Evolutionary conservation across 2,797 vertebrate species (phyloP), one percentile per base, ranked within the genome.

Genomic region (Semaprochilodus insignis): DNA sequence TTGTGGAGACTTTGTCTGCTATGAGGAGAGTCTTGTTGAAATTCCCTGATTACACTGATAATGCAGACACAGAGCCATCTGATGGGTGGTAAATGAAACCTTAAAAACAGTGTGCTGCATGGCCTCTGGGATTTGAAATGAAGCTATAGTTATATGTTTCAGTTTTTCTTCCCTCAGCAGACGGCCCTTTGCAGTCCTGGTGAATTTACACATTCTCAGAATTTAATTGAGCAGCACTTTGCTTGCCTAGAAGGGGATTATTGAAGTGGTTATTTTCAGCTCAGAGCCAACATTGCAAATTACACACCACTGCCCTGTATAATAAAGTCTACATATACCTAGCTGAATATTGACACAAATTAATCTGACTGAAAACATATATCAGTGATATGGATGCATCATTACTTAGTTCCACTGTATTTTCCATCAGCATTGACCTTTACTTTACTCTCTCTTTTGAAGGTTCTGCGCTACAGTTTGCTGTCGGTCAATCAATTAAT

Each of bases 171-270:
- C 21, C 17, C 40, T 66, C 25, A 21, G 31, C 51, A 78, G 21
- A 73, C 57, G 67, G 27, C 44, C 51, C 66, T 65, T 51, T 78
- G 82, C 70, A 78, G 55, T 79, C 77, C 66, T 67, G 54, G 69
- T 60, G 40, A 74, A 79, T 83, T 74, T 83, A 79, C 62, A 62
- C 77, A 74, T 63, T 71, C n/a, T 11, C 63, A 70, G 62, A 80
- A 83, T 83, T 83, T 76, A 80, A 83, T 83, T 79, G 82, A 75
- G 72, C 72, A 70, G 55, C 65, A 52, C 55, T 79, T 74, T 79
- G 66, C 70, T 57, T 75, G 72, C 27, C 72, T 75, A 70, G 27
- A 73, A 75, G 40, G 55, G 59, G 72, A 70, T 76, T 80, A 80
- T 70, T 75, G 72, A 76, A 76, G 77, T 83, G 65, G 62, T 79